Percentiles rank a stretch among this genome's conserved stretches.
Conservation (phyloP, 2,797 vertebrate species). For the Cossypha niveicapilla region DNA sequence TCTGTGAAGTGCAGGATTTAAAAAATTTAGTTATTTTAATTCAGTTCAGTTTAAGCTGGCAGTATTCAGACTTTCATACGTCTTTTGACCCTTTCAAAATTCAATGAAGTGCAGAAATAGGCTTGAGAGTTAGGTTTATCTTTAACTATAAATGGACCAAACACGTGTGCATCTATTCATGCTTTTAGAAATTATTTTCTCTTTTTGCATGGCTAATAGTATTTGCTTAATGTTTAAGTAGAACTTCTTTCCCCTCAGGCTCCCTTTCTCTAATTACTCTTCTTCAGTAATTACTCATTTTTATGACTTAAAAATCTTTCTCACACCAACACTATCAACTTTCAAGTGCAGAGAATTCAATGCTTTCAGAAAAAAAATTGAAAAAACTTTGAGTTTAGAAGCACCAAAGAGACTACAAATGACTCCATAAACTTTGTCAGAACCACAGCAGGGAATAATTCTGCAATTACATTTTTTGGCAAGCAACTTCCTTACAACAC, state of each 20-base stretch:
- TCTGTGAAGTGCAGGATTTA: neutral
- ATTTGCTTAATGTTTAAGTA: conserved; percentile 39
- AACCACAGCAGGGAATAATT: neutral
- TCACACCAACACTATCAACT: neutral
- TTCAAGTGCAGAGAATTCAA: neutral
- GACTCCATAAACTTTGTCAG: neutral
- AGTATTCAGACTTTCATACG: neutral
- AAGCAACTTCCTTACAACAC: conserved; percentile 13
- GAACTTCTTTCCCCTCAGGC: conserved; percentile 52
- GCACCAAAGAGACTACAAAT: neutral
- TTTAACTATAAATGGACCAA: neutral
- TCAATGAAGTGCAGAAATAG: neutral
- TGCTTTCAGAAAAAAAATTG: neutral
- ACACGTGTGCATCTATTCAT: neutral
- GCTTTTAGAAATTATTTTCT: neutral
- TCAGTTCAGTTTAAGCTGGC: neutral
- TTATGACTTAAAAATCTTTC: conserved; percentile 4
- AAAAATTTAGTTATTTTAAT: neutral
- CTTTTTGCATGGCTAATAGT: neutral
- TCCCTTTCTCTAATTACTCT: conserved; percentile 52
- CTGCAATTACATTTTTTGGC: neutral
- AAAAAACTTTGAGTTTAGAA: neutral
- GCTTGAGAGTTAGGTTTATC: neutral
- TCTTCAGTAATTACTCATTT: conserved; percentile 50
- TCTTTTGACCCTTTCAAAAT: neutral